Base-by-base conservation (phyloP, 1,140 invertebrate species). In the Holcopasites calliopsidis region DNA sequence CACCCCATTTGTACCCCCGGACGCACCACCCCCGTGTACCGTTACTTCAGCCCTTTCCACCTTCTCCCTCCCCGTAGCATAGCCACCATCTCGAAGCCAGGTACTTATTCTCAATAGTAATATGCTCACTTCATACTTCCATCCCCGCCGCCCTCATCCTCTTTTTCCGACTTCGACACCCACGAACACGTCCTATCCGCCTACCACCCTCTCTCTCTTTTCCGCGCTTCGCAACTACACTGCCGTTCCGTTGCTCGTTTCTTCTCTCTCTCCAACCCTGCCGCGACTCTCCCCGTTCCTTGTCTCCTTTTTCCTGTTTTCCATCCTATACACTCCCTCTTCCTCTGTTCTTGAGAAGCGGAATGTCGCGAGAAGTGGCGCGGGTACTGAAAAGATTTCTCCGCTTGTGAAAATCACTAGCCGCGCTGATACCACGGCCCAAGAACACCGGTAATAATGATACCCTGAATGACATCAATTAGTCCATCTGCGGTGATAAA, bases 101-200 rank as follows among this genome's bases (percentile, higher is more conserved):
- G 90, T 92, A 91, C 90, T 92, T 91, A 90, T 92, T 91, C 88
- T 91, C 90, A 91, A 90, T 92, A 90, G 91, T 92, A 92, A 92
- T 91, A 92, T 90, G 91, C 91, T 92, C 91, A 92, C 91, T 92
- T 91, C 89, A 90, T 91, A 90, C 87, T 86, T 89, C 80, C 60
- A 71, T 78, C 79, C 79, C 77, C 83, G 68, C 73, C 60, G 66
- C n/a, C 33, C 42, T 71, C 73, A 61, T 61, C 65, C 64, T 65
- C 82, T 74, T 76, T 82, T 76, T 83, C 77, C 55, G 79, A 69
- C 65, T 44, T 60, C 84, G n/a, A 69, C 73, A 49, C 61, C 78
- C 44, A 69, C 75, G 49, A 69, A 70, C 50, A 47, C 40, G 71
- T 3, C 6, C 16, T 2, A 1, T 50, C 21, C 54, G 16, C n/a